Evolutionary conservation across 2,888 invertebrate genomes (phyloP).

Genomic region (Ypsolopha scabrella): DNA sequence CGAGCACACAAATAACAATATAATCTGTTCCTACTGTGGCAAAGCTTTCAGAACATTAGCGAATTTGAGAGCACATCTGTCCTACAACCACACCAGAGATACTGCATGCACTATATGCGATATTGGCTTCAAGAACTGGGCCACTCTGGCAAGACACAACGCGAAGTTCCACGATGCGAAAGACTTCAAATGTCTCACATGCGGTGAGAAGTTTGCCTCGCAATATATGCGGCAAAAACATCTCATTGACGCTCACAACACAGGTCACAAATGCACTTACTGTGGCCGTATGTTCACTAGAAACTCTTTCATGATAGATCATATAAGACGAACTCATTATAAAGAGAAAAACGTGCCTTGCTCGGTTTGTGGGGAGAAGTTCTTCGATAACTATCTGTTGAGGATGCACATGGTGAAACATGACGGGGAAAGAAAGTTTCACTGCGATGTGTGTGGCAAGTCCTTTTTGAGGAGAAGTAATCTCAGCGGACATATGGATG

Average conservation of each 20-base stretch:
- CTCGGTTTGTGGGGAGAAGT: constrained; percentile 47
- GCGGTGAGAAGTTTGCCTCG: constrained; percentile 57
- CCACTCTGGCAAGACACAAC: constrained; percentile 46
- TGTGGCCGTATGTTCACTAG: constrained; percentile 56
- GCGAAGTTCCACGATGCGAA: constrained; percentile 50
- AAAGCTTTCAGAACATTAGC: constrained; percentile 39
- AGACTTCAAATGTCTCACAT: constrained; percentile 49
- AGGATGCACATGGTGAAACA: constrained; percentile 66
- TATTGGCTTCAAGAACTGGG: constrained; percentile 44
- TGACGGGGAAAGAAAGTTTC: constrained; percentile 62
- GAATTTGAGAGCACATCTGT: constrained; percentile 47
- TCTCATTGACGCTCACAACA: constrained; percentile 55
- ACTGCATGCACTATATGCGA: constrained; percentile 47
- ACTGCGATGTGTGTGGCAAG: constrained; percentile 69
- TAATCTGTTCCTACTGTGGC: constrained; percentile 56
- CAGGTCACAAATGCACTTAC: constrained; percentile 48
- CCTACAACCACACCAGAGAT: constrained; percentile 40
- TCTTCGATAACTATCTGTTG: constrained; percentile 50
- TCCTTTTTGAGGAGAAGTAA: constrained; percentile 70
- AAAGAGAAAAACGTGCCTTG: constrained; percentile 56
- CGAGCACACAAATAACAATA: constrained; percentile 48
- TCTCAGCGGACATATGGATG: constrained; percentile 67
- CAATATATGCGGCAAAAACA: constrained; percentile 66
- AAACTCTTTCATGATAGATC: constrained; percentile 57
- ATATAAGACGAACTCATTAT: constrained; percentile 51